Conservation (phyloP, 2,113 vertebrate genomes). For the Phrynosoma platyrhinos region DNA sequence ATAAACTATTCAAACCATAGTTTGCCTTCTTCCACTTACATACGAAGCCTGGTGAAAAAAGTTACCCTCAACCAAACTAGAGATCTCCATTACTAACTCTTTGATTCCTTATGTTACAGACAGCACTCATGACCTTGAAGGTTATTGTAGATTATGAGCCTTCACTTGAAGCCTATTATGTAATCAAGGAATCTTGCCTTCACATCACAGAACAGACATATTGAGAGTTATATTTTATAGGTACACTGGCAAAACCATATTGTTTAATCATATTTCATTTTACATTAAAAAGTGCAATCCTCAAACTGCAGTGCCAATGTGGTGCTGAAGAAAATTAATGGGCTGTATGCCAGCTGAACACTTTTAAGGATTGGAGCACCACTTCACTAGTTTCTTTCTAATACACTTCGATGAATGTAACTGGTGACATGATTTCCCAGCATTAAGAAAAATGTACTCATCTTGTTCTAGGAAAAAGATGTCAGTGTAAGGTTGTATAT, state of each 20-base stretch:
- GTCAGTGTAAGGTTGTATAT: constrained; percentile 5
- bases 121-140: constrained; percentile 73
- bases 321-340: constrained; percentile 19
- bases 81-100: constrained; percentile 56
- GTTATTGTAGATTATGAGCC: constrained; percentile 72
- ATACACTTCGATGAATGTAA: constrained; percentile 63
- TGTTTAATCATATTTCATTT: constrained; percentile 65
- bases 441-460: constrained; percentile 58
- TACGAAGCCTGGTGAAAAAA: not conserved
- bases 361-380: constrained; percentile 29
- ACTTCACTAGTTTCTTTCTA: constrained; percentile 59
- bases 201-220: constrained; percentile 65
- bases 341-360: not conserved
- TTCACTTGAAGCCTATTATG: constrained; percentile 72
- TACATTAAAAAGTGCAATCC: constrained; percentile 33
- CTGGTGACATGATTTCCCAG: constrained; percentile 50
- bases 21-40: constrained; percentile 53
- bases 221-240: constrained; percentile 60
- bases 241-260: constrained; percentile 58
- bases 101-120: constrained; percentile 68
- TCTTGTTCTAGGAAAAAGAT: constrained; percentile 21
- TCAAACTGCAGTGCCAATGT: constrained; percentile 7
- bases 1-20: constrained; percentile 47
- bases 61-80: constrained; percentile 27
- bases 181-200: constrained; percentile 71